These are phyloP conservation scores for Sarcophaga subvicina DNA, from an alignment of 2,888 invertebrate genomes.

Conservation along the genomic window DNA sequence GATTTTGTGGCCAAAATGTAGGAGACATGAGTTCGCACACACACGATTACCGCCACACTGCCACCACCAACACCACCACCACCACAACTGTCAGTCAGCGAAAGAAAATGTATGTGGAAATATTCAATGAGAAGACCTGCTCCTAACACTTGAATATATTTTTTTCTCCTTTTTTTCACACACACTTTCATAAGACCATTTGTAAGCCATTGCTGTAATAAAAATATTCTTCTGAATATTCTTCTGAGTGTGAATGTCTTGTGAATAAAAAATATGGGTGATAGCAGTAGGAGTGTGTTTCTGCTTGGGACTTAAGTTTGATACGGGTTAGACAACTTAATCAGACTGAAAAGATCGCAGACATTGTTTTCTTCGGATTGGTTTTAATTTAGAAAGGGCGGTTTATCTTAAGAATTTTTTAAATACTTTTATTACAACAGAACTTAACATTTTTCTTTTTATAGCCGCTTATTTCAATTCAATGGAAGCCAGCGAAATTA, in stretches of 20 bases:
- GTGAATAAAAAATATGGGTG: background rate
- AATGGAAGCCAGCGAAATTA: too few relatives aligned
- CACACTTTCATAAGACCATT: too few relatives aligned
- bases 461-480: too few relatives aligned
- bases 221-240: background rate
- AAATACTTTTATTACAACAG: background rate
- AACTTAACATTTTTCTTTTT: background rate
- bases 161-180: background rate
- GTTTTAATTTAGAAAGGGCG: slow-evolving; percentile 16
- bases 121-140: background rate
- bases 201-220: too few relatives aligned
- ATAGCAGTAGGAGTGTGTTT: background rate
- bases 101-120: slow-evolving; percentile 23
- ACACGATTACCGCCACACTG: background rate
- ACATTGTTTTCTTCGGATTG: background rate
- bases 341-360: slow-evolving; percentile 36
- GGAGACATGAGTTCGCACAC: background rate
- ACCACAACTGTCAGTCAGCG: background rate
- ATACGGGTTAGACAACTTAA: slow-evolving; percentile 50
- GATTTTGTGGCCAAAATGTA: slow-evolving; percentile 26
- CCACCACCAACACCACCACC: background rate
- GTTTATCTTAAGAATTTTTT: background rate
- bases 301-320: slow-evolving; percentile 5
- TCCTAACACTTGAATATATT: background rate
- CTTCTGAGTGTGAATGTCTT: background rate